A percentile compares a stretch with the other conserved stretches of the same genome.
Conservation (phyloP, 1,140 invertebrate genomes). For the Chlorops oryzae region DNA sequence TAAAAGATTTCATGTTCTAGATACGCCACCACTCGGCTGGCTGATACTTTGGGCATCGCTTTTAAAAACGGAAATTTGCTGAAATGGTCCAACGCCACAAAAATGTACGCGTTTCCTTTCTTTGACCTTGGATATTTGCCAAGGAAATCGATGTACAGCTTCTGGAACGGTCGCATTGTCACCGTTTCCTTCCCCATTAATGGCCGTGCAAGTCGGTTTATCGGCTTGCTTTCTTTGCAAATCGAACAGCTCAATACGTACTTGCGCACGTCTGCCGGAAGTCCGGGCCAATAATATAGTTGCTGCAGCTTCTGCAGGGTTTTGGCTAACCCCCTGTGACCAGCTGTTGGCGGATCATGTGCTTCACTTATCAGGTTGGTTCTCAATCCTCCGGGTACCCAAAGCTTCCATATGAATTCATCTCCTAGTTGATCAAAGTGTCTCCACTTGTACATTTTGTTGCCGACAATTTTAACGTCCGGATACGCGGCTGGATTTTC, state of each 20-base stretch:
- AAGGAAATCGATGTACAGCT: conserved; percentile 14
- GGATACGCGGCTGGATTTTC: conserved; percentile 8
- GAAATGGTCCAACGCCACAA: conserved; percentile 13
- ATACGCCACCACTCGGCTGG: neutral
- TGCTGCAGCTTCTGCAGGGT: no score
- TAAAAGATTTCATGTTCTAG: neutral
- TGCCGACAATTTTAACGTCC: conserved; percentile 12
- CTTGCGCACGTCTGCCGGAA: no score
- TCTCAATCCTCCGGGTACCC: conserved; percentile 9
- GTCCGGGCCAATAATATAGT: no score
- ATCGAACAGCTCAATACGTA: neutral
- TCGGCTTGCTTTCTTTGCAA: conserved; percentile 4
- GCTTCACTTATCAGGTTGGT: no score
- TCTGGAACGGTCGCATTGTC: conserved; percentile 9
- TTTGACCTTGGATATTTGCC: conserved; percentile 12
- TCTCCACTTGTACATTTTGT: neutral
- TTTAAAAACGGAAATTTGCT: conserved; percentile 1
- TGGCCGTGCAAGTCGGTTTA: neutral
- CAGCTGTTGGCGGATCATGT: no score
- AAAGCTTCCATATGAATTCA: conserved; percentile 8
- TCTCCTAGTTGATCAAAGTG: neutral
- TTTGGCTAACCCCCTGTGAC: no score
- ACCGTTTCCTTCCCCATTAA: neutral
- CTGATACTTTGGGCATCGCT: neutral
- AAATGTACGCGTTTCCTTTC: conserved; percentile 8